Percentiles rank a stretch among this genome's conserved stretches.
These are phyloP conservation scores for Ciona savignyi DNA, from an alignment of 23 tunicate genomes.

Conservation along the genomic window DNA sequence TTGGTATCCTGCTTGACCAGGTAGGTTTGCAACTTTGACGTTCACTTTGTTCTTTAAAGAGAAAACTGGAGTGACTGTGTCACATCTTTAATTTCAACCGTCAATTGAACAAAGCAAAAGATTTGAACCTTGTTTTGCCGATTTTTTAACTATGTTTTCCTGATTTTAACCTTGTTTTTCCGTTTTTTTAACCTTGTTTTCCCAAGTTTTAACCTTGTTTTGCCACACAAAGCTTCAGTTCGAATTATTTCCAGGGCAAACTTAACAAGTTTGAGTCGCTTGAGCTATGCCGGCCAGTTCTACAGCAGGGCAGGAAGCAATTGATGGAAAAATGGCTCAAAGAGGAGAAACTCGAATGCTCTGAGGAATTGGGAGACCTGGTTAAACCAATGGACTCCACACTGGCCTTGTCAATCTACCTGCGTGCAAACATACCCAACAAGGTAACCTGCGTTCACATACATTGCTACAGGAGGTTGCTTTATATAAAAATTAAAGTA, in stretches of 20 bases:
- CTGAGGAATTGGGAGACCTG: conserved; percentile 98
- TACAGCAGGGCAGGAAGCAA: conserved; percentile 95
- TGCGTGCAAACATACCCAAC: conserved; percentile 91
- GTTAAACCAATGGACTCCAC: conserved; percentile 95
- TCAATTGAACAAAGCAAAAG: too few relatives aligned
- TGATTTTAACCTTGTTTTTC: not conserved
- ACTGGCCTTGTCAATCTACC: conserved; percentile 96
- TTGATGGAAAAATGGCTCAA: conserved; percentile 99
- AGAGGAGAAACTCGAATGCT: conserved; percentile 97
- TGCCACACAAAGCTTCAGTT: not conserved
- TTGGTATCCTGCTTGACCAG: conserved; percentile 97
- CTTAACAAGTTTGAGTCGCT: conserved; percentile 96
- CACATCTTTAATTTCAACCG: too few relatives aligned
- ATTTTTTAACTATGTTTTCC: too few relatives aligned
- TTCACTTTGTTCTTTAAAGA: too few relatives aligned
- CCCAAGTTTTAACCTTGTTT: not conserved
- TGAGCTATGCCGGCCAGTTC: conserved; percentile 95
- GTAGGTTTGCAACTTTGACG: too few relatives aligned
- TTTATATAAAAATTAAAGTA: too few relatives aligned
- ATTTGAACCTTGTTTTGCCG: too few relatives aligned
- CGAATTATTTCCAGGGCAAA: conserved; percentile 54
- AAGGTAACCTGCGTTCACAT: too few relatives aligned
- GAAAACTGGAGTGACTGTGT: too few relatives aligned
- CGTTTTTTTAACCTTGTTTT: not conserved
- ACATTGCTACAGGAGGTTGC: too few relatives aligned